These are phyloP conservation scores for Drosophila picticornis DNA, from an alignment of 2,888 invertebrate genomes.

Conservation along the genomic window DNA sequence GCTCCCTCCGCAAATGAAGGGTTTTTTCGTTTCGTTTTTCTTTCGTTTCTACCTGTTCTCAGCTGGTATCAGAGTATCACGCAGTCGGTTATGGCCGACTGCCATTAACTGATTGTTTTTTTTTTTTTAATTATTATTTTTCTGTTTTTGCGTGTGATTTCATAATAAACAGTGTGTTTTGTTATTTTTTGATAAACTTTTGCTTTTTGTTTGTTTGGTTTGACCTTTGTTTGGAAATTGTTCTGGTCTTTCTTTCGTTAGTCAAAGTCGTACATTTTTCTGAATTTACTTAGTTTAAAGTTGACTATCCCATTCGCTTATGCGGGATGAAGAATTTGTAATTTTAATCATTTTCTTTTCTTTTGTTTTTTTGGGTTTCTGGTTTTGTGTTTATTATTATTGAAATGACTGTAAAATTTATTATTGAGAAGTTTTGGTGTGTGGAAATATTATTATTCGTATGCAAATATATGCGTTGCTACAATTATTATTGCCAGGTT, in stretches of 20 bases:
- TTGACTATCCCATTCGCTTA: slow-evolving; percentile 14
- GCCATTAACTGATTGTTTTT: background rate
- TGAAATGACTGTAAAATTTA: slow-evolving; percentile 37
- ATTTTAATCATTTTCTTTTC: slow-evolving; percentile 9
- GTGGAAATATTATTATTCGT: slow-evolving; percentile 36
- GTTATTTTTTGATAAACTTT: slow-evolving; percentile 2
- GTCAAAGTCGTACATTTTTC: slow-evolving; percentile 2
- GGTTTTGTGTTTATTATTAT: slow-evolving; percentile 17
- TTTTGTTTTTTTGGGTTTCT: background rate
- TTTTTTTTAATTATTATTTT: background rate
- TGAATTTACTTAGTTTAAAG: slow-evolving; percentile 22
- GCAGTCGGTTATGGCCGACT: slow-evolving; percentile 4
- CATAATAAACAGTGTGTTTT: slow-evolving; percentile 1
- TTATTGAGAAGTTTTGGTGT: slow-evolving; percentile 21
- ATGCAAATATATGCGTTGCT: slow-evolving; percentile 51
- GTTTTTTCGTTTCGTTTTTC: background rate
- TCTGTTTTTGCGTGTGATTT: slow-evolving; percentile 4
- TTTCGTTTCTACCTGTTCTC: background rate
- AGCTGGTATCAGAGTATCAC: slow-evolving; percentile 3
- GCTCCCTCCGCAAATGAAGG: background rate
- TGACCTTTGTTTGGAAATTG: slow-evolving; percentile 20
- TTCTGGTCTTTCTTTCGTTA: slow-evolving; percentile 15
- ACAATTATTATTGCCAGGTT: slow-evolving; percentile 80
- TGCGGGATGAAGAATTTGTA: slow-evolving; percentile 13
- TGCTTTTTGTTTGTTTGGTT: background rate